These are phyloP conservation scores for Hafferia zeledoni DNA, from an alignment of 2,797 vertebrate species.

Conservation along the genomic window DNA sequence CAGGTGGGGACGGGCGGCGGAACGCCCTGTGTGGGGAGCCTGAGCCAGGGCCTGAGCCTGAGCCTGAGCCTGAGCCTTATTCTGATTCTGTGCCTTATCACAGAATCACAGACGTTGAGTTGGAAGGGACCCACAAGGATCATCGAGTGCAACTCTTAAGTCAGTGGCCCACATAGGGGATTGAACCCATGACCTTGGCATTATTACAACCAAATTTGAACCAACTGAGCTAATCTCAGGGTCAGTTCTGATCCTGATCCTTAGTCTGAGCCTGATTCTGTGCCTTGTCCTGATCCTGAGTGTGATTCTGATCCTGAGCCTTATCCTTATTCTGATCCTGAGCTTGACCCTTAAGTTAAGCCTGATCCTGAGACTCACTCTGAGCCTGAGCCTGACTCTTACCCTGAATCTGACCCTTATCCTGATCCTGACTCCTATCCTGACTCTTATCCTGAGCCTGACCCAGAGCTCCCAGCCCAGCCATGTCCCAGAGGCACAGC, in stretches of 20 bases:
- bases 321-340: neutral
- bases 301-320: no score
- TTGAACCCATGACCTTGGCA: no score
- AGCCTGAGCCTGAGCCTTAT: no score
- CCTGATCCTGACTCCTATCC: neutral
- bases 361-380: neutral
- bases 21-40: neutral
- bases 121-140: no score
- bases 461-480: accelerated
- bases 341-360: neutral
- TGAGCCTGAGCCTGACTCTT: neutral
- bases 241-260: no score
- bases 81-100: no score
- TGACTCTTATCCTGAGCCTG: neutral
- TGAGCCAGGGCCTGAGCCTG: neutral
- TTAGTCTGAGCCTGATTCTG: neutral
- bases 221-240: no score
- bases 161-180: no score
- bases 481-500: accelerated
- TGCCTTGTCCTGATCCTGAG: no score
- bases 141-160: no score
- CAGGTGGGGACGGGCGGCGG: slow-evolving; percentile 76
- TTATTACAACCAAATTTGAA: no score
- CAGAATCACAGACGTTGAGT: no score
- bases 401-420: neutral